These are phyloP conservation scores for Osedax fenrisi DNA, from an alignment of 2,888 invertebrate species.

Conservation along the genomic window DNA sequence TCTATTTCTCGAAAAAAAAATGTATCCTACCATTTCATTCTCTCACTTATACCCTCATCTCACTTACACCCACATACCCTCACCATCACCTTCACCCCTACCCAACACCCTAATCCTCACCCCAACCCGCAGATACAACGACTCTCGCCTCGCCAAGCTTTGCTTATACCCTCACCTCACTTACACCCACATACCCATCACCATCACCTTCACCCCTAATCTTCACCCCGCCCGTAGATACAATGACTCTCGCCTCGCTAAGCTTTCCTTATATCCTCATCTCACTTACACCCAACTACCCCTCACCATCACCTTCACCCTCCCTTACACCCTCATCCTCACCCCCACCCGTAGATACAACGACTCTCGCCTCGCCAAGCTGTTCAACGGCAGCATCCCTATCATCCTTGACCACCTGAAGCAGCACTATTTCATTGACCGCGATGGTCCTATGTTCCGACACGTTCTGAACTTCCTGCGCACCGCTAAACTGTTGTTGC, in stretches of 20 bases:
- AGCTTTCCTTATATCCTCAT: too few relatives aligned
- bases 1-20: too few relatives aligned
- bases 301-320: too few relatives aligned
- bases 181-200: too few relatives aligned
- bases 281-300: too few relatives aligned
- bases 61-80: too few relatives aligned
- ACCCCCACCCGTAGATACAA: conserved; percentile 61
- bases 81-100: too few relatives aligned
- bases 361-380: conserved; percentile 75
- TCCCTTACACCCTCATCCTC: conserved; percentile 44
- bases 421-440: conserved; percentile 95
- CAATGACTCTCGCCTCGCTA: too few relatives aligned
- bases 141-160: conserved; percentile 77
- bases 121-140: conserved; percentile 63
- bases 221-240: background rate
- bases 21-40: too few relatives aligned
- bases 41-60: too few relatives aligned
- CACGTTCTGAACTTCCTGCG: conserved; percentile 92
- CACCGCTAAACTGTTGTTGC: conserved; percentile 72
- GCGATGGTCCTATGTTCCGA: conserved; percentile 92
- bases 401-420: conserved; percentile 87
- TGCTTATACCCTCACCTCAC: too few relatives aligned
- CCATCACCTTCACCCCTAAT: background rate
- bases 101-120: conserved; percentile 43
- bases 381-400: conserved; percentile 87